Base-by-base conservation (phyloP, 2,888 invertebrate genomes). In the Geophilus truncorum region DNA sequence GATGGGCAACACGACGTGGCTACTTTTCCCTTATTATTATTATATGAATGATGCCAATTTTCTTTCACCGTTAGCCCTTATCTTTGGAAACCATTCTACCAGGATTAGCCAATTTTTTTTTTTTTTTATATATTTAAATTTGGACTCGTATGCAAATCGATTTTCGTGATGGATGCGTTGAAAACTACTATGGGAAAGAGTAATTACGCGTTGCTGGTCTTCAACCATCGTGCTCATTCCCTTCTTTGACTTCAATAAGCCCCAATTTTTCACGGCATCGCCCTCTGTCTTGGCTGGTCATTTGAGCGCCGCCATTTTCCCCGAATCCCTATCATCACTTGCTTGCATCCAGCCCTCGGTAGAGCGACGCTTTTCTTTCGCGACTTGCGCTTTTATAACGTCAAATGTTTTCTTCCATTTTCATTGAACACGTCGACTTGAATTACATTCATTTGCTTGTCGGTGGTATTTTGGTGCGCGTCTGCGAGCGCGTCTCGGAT, bases 271-370 rank as follows among this genome's bases (percentile, higher is more conserved):
- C 28, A 70, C 25, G 70, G 70, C 70, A 70, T 70, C 70, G 70
- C 70, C 70, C 70, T 70, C 70, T 70, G 70, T 28, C 28, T 70
- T n/a, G 70, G 28, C 23, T 28, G 70, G 70, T 70, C 70, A 70
- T 70, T 70, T 70, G 70, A 70, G 70, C 70, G 70, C 70, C 70
- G 70, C 70, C 70, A 70, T 70, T 70, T 70, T 70, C 70, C 70
- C 25, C 25, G 70, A 70, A 70, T 70, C 70, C 28, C 70, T 70
- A 70, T 70, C 70, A 70, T 70, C 70, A 70, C 70, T 70, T 70
- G 10, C 70, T 28, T 70, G 70, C 70, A 70, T 28, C 28, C 70
- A n/a, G n/a, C 51, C 70, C 70, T 28, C 70, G 70, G 5, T 70
- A 70, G 25, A 70, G 25, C 28, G 28, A 25, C 0, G 7, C 25